These are phyloP conservation scores for Morpho deidamia DNA, from an alignment of 2,888 invertebrate genomes.

Conservation along the genomic window DNA sequence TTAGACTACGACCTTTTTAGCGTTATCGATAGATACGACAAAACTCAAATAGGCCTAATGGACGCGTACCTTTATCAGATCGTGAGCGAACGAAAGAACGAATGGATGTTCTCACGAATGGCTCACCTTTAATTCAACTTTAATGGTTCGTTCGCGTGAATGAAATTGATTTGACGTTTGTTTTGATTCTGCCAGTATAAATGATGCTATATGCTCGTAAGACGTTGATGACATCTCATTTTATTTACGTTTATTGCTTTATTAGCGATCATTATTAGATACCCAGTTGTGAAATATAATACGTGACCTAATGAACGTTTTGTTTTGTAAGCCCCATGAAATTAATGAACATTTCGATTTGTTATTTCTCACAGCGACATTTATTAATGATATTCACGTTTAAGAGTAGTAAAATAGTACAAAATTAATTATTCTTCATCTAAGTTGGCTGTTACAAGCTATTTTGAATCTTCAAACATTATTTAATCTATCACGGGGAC, in stretches of 20 bases:
- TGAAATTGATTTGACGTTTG: slow-evolving; percentile 71
- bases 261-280: slow-evolving; percentile 16
- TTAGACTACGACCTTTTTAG: too few relatives aligned
- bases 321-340: slow-evolving; percentile 2
- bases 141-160: slow-evolving; percentile 74
- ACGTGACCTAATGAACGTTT: slow-evolving; percentile 5
- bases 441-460: too few relatives aligned
- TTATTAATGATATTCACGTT: too few relatives aligned
- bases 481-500: too few relatives aligned
- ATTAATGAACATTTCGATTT: not conserved
- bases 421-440: too few relatives aligned
- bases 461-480: too few relatives aligned
- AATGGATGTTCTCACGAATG: slow-evolving; percentile 64
- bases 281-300: slow-evolving; percentile 2
- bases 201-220: slow-evolving; percentile 9
- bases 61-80: slow-evolving; percentile 32
- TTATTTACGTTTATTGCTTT: slow-evolving; percentile 29
- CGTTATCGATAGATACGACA: too few relatives aligned
- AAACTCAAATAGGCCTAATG: not conserved
- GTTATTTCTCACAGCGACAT: too few relatives aligned
- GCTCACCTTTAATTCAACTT: slow-evolving; percentile 68
- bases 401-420: too few relatives aligned
- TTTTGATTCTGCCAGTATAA: slow-evolving; percentile 49
- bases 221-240: slow-evolving; percentile 31
- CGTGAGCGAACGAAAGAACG: slow-evolving; percentile 49